These are phyloP conservation scores for Acrobasis repandana DNA, from an alignment of 2,888 invertebrate species.

Conservation along the genomic window DNA sequence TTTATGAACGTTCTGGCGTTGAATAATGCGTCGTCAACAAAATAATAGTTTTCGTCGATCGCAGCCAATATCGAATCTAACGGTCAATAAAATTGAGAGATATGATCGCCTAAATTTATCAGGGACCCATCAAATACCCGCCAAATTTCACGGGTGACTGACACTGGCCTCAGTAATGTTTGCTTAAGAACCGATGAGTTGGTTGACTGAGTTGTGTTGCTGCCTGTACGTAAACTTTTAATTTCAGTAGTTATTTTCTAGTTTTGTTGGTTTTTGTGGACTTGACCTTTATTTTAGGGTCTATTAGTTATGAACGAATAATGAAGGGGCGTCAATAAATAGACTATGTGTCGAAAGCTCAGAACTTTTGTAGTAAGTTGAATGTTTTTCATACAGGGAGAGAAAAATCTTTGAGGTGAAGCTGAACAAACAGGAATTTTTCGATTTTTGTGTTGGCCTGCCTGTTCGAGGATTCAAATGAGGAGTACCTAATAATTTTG, in stretches of 20 bases:
- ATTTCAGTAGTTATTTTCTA: background rate
- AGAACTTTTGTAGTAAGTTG: no score
- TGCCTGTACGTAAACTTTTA: background rate
- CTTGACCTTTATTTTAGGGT: background rate
- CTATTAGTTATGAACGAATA: background rate
- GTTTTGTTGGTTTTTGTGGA: background rate
- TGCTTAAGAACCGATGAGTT: slow-evolving; percentile 39
- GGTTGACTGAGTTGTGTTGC: slow-evolving; percentile 2
- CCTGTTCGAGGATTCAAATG: no score
- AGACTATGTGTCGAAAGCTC: no score
- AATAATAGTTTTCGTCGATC: slow-evolving; percentile 37
- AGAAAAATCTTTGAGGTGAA: no score
- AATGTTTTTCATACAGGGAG: no score
- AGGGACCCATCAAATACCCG: slow-evolving; percentile 53
- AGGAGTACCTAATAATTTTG: no score
- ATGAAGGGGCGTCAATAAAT: background rate
- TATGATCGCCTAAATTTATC: slow-evolving; percentile 59
- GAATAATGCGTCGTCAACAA: slow-evolving; percentile 42
- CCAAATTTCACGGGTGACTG: slow-evolving; percentile 51
- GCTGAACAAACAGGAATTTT: no score
- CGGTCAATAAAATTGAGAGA: slow-evolving; percentile 65
- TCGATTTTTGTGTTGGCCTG: no score
- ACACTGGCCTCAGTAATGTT: slow-evolving; percentile 37
- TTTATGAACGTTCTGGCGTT: slow-evolving; percentile 24
- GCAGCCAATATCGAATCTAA: slow-evolving; percentile 55